Evolutionary conservation across 2,113 vertebrate genomes (phyloP), one percentile per base, ranked within the genome.

Genomic region (Tragelaphus imberbis): DNA sequence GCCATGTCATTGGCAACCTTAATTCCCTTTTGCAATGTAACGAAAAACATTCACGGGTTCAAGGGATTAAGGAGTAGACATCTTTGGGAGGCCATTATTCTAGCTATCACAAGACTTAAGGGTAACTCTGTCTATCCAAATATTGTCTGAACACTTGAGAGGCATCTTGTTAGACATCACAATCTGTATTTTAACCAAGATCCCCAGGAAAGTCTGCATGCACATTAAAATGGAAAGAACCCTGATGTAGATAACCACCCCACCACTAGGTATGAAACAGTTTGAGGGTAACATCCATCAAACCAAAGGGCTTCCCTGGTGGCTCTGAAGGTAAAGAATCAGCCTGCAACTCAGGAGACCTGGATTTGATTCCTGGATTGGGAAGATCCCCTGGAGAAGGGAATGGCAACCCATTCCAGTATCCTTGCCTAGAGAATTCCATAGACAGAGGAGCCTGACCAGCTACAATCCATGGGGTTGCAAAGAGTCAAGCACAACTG

Each of bases 101-200:
- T 36, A 56, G 33, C 44, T 55, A 80, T n/a, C 15, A 6, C 3
- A 28, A 25, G 23, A 86, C 55, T 91, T 79, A 79, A 80, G 49
- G 55, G 23, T 36, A 16, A 16, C 36, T 49, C 49, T 36, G 17
- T 82, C 56, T 87, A 36, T 87, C 17, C 68, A 47, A 49, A 30
- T 27, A 40, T 80, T 71, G 51, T 68, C 17, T 56, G 82, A 81
- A 68, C 6, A 49, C 9, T 25, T 3, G 27, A 53, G 25, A 51
- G 84, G 28, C 14, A 51, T n/a, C 56, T 91, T 85, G 47, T 79
- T 91, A 91, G 81, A 79, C 79, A 91, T 79, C 59, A 82, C 61
- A 81, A 51, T 58, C 33, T 71, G 51, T 65, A 87, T 92, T 92
- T 87, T 68, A 68, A 33, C 16, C 12, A 86, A 91, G 58, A 91